Percentiles rank a stretch among this genome's conserved stretches.
Conservation (phyloP, 2,113 vertebrate genomes). For the Colinus virginianus region DNA sequence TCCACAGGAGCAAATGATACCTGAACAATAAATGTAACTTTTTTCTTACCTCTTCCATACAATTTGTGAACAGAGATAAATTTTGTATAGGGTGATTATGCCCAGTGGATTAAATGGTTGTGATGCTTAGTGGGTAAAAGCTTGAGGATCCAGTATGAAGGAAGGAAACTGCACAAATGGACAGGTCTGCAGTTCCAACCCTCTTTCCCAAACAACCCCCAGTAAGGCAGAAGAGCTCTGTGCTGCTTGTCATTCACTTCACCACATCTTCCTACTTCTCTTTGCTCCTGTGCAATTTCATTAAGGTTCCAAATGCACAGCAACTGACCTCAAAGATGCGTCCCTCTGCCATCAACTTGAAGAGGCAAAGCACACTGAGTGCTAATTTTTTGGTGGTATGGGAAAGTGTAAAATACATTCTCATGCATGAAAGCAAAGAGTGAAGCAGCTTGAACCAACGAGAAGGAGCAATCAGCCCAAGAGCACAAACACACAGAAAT, state of each 20-base stretch:
- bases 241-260: background rate
- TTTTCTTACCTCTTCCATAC: background rate
- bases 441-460: conserved; percentile 67
- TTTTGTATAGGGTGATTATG: background rate
- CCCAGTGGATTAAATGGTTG: background rate
- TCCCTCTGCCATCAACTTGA: background rate
- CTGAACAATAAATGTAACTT: background rate
- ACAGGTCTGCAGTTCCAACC: background rate
- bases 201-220: background rate
- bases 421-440: background rate
- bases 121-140: background rate
- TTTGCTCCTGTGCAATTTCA: background rate
- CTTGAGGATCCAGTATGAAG: background rate
- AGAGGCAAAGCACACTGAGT: background rate
- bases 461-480: conserved; percentile 67
- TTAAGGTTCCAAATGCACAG: background rate
- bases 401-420: background rate
- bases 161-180: background rate
- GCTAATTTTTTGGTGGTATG: background rate
- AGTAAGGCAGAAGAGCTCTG: background rate
- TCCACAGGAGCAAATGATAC: background rate
- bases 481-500: conserved; percentile 68
- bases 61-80: background rate
- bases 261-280: background rate
- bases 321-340: background rate